Evolutionary conservation across 2,888 invertebrate genomes (phyloP), one percentile per base, ranked within the genome.

Genomic region (Omphaloscelis lunosa): DNA sequence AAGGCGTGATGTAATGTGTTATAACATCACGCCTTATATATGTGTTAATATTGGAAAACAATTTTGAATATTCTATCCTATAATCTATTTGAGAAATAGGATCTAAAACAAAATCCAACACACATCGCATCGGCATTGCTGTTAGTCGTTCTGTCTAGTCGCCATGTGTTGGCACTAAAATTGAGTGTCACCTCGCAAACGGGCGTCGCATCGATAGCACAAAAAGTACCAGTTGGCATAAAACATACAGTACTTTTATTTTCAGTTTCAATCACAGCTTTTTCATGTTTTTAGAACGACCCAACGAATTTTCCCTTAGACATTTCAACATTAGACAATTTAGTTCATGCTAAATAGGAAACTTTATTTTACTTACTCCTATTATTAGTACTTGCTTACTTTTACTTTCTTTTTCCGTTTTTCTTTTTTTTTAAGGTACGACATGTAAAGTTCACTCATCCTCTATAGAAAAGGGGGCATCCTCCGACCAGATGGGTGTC

Each of bases 131-230:
- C 53, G 17, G 5, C 34, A 29, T 39, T 29, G 39, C 53, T 34
- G 41, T 72, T 72, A 39, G 45, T 72, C 65, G 65, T 23, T 53
- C 29, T 56, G 48, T 67, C 82, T 61, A 66, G 56, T 56, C 75
- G 48, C 61, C 67, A 71, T 80, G 61, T 82, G 70, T 76, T 70
- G 61, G 56, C 70, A 67, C 58, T 77, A 77, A 77, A 77, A 51
- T 68, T 77, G 61, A 72, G 62, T 53, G 53, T 61, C 51, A 82
- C 58, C 58, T 75, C 58, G 53, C 63, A 69, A 53, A 69, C 51
- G 34, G 20, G 56, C n/a, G 15, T 59, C 48, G 61, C 81, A 48
- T 75, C 66, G 81, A 78, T 72, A 20, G 41, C 27, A 63, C 58
- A 53, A 62, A 75, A 59, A 70, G 8, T 61, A 45, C 29, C 53